A percentile compares a stretch with the other conserved stretches of the same genome.
Conservation (phyloP, 1,140 invertebrate species). For the Aleiodes sp. region DNA sequence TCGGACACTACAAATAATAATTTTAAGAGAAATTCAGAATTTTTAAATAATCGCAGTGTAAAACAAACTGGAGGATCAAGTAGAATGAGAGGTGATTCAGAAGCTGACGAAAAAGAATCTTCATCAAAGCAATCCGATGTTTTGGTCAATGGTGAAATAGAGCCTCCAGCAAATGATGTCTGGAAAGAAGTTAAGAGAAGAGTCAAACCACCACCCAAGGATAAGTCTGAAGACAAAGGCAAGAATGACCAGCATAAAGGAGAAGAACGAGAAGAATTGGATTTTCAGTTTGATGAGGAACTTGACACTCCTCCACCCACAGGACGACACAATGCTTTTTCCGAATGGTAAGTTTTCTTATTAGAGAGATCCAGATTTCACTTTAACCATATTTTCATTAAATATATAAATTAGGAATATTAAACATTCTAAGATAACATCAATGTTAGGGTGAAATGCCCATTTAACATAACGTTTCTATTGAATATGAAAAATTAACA, state of each 20-base stretch:
- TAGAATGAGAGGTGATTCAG: too few species aligned
- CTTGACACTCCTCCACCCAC: constrained; percentile 77
- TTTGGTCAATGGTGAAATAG: constrained; percentile 33
- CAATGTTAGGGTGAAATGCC: too few species aligned
- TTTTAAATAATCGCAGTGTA: too few species aligned
- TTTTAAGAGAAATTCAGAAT: neutral
- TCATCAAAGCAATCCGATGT: neutral
- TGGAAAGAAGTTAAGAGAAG: constrained; percentile 63
- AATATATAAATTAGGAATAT: too few species aligned
- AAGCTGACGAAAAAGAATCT: too few species aligned
- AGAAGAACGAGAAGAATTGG: constrained; percentile 84
- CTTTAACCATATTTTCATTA: constrained; percentile 23
- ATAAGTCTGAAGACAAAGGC: constrained; percentile 58
- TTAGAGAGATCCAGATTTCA: too few species aligned
- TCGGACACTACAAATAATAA: neutral
- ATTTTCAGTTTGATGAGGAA: constrained; percentile 98
- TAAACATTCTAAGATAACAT: too few species aligned
- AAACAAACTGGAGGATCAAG: too few species aligned
- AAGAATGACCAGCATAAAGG: constrained; percentile 59
- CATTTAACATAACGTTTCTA: too few species aligned
- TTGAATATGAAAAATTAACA: too few species aligned
- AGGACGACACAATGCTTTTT: constrained; percentile 85
- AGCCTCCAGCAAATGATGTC: constrained; percentile 33
- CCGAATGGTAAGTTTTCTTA: constrained; percentile 68
- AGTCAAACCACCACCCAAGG: constrained; percentile 62